Evolutionary conservation across 1,140 invertebrate genomes (phyloP).

Genomic region (Hyposmocoma kahamanoa): DNA sequence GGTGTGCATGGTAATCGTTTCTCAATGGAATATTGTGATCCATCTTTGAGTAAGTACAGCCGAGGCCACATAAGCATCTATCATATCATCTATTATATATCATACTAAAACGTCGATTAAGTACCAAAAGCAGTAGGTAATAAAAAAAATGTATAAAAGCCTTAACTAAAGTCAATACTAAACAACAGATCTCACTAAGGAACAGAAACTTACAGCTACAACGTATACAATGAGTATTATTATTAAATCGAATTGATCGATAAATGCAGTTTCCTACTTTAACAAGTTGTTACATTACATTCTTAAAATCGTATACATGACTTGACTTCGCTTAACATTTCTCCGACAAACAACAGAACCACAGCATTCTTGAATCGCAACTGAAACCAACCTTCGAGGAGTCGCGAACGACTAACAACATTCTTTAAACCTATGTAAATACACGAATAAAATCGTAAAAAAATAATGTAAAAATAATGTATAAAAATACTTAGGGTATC

Average conservation of each 20-base stretch:
- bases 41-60: slow-evolving; percentile 54
- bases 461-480: slow-evolving; percentile 69
- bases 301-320: slow-evolving; percentile 56
- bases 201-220: slow-evolving; percentile 54
- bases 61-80: slow-evolving; percentile 30
- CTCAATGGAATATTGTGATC: slow-evolving; percentile 25
- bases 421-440: slow-evolving; percentile 52
- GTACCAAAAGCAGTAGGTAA: slow-evolving; percentile 39
- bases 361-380: slow-evolving; percentile 38
- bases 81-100: too few species aligned
- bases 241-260: slow-evolving; percentile 52
- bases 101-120: too few species aligned
- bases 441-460: slow-evolving; percentile 66
- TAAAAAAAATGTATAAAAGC: slow-evolving; percentile 36
- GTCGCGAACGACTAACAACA: slow-evolving; percentile 35
- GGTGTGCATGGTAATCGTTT: slow-evolving; percentile 30
- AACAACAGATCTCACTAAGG: slow-evolving; percentile 63
- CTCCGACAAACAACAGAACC: slow-evolving; percentile 41
- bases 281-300: slow-evolving; percentile 50
- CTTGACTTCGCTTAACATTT: slow-evolving; percentile 41
- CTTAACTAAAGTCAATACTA: slow-evolving; percentile 33
- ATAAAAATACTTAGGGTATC: slow-evolving; percentile 70
- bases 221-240: slow-evolving; percentile 72
- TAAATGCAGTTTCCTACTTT: slow-evolving; percentile 61
- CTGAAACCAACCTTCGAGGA: slow-evolving; percentile 42